Evolutionary conservation across 1,140 invertebrate species (phyloP).

Genomic region (Ceratosolen solmsi): DNA sequence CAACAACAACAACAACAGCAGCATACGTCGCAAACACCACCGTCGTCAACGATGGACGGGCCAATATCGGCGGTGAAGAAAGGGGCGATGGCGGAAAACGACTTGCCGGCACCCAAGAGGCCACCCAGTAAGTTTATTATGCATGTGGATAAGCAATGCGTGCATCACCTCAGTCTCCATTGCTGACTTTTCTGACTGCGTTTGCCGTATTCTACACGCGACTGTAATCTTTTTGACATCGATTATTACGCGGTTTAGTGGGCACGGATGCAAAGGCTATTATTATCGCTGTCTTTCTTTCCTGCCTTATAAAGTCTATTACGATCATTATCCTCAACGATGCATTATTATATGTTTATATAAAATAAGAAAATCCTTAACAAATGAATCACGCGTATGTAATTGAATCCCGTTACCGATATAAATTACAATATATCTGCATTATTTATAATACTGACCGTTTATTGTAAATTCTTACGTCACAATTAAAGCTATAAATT

Average conservation of each 20-base stretch:
- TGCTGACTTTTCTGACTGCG: neutral
- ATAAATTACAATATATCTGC: neutral
- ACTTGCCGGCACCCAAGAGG: constrained; percentile 77
- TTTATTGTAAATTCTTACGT: neutral
- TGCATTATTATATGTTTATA: neutral
- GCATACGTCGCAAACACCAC: constrained; percentile 56
- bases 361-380: too few species aligned
- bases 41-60: constrained; percentile 64
- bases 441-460: neutral
- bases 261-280: neutral
- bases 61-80: constrained; percentile 64
- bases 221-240: neutral
- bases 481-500: neutral
- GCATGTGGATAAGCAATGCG: neutral
- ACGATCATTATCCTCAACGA: neutral
- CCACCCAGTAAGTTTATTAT: constrained; percentile 80
- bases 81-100: constrained; percentile 69
- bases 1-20: constrained; percentile 57
- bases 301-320: neutral
- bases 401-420: neutral
- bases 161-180: neutral
- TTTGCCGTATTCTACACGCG: neutral
- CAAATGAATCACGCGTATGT: too few species aligned
- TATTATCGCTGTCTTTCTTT: neutral
- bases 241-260: neutral